Evolutionary conservation across 2,888 invertebrate species (phyloP), one percentile per base, ranked within the genome.

Genomic region (Lasioglossum marginatum): DNA sequence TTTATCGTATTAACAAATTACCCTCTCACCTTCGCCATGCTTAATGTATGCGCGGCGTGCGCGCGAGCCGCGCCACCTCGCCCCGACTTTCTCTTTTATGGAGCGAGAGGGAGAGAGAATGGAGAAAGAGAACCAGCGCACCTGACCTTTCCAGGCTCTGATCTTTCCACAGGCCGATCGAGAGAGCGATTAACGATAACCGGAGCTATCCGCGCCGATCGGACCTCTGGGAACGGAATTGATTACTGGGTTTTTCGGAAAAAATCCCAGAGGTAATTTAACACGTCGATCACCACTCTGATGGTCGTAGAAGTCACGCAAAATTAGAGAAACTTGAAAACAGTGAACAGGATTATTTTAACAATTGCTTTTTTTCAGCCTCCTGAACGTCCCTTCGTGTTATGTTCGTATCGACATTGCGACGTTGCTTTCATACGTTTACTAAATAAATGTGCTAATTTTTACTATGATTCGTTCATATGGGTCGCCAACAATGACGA

Each of bases 1-100:
- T 92, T 91, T 90, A 92, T 92, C 89, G 88, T 82, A 91, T 92
- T 92, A 90, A 92, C 92, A 92, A 92, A 92, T 91, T 91, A 90
- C 88, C 89, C 89, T 88, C 89, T 86, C 85, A 79, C 86, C 83
- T 90, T 77, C 82, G 86, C 48, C 85, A 75, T 12, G 23, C 77
- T 90, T 88, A 85, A 87, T 85, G 87, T 75, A 87, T 82, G 74
- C 83, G 60, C 63, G 71, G 82, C 80, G 71, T 43, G 71, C 71
- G 81, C 75, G 78, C 57, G 82, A 63, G 60, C 16, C 60, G 31
- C 60, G 60, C 27, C 73, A 37, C 77, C 37, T 79, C 77, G 77
- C 57, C 23, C 34, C 60, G 66, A 79, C 87, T 89, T 89, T 88
- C 88, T 89, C 79, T 77, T 72, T 27, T 27, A 14, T 0, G 31